These are phyloP conservation scores for Pandion haliaetus DNA, from an alignment of 2,113 vertebrate species.

Conservation along the genomic window DNA sequence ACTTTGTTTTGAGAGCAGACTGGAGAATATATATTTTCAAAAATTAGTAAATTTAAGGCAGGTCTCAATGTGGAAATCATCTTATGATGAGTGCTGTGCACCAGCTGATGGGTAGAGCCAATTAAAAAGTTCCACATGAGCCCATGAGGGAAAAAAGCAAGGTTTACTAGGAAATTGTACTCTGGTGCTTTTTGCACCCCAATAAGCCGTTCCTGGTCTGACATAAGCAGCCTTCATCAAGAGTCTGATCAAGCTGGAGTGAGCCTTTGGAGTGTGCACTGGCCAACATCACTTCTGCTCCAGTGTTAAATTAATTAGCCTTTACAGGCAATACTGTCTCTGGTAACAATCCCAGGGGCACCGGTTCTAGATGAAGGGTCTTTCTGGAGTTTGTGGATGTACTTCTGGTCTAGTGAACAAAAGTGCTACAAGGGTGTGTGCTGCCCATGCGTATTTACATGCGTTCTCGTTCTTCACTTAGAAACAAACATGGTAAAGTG, in stretches of 20 bases:
- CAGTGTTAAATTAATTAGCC: too few species aligned
- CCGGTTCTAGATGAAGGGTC: background rate
- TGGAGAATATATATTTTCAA: background rate
- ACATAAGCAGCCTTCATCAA: background rate
- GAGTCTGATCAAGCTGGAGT: background rate
- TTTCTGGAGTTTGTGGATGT: background rate
- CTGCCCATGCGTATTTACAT: background rate
- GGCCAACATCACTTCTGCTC: background rate
- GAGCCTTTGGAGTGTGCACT: rapidly evolving
- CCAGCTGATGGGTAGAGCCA: background rate
- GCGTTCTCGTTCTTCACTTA: conserved; percentile 47
- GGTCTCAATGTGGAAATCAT: background rate
- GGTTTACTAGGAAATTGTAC: rapidly evolving
- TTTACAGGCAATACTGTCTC: background rate
- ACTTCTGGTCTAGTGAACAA: background rate
- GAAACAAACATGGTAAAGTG: conserved; percentile 88
- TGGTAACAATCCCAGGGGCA: background rate
- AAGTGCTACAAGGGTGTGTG: background rate
- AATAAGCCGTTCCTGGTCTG: background rate
- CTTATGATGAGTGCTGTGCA: rapidly evolving
- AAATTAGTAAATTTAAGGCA: background rate
- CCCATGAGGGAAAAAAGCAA: rapidly evolving
- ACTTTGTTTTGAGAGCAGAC: background rate
- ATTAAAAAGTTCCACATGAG: rapidly evolving
- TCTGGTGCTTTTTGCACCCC: background rate